Evolutionary conservation across 2,888 invertebrate genomes (phyloP).

Genomic region (Tetragonisca angustula): DNA sequence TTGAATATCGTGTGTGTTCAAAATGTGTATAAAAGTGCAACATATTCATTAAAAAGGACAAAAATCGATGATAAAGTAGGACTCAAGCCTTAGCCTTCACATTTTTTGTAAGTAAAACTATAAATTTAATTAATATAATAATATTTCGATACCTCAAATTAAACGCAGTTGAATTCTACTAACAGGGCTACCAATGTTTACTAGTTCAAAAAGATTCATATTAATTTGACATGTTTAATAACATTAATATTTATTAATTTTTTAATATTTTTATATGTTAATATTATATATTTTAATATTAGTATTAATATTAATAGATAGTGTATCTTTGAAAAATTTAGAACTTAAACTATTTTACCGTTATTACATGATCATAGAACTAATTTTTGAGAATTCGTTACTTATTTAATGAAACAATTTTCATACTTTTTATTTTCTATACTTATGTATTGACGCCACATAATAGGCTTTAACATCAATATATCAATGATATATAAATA

Average conservation of each 20-base stretch:
- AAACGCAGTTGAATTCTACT: not conserved
- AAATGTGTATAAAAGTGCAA: slow-evolving; percentile 7
- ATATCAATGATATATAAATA: not conserved
- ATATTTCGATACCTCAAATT: not conserved
- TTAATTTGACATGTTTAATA: not conserved
- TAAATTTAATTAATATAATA: slow-evolving; percentile 10
- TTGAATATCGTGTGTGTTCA: not conserved
- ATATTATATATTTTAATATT: not conserved
- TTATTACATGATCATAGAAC: not conserved
- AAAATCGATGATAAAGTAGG: not conserved
- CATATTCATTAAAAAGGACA: not conserved
- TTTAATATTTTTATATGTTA: no score
- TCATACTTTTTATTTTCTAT: no score
- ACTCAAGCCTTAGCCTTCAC: not conserved
- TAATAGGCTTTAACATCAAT: not conserved
- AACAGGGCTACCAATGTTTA: slow-evolving; percentile 5
- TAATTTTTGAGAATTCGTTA: not conserved
- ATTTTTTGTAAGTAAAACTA: not conserved
- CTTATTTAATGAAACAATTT: not conserved
- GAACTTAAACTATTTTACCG: not conserved
- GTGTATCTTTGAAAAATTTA: not conserved
- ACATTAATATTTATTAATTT: not conserved
- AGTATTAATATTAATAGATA: not conserved
- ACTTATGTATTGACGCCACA: no score
- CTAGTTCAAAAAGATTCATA: not conserved